A percentile compares a stretch with the other conserved stretches of the same genome.
These are phyloP conservation scores for Solea solea DNA, from an alignment of 2,113 vertebrate genomes.

Conservation along the genomic window DNA sequence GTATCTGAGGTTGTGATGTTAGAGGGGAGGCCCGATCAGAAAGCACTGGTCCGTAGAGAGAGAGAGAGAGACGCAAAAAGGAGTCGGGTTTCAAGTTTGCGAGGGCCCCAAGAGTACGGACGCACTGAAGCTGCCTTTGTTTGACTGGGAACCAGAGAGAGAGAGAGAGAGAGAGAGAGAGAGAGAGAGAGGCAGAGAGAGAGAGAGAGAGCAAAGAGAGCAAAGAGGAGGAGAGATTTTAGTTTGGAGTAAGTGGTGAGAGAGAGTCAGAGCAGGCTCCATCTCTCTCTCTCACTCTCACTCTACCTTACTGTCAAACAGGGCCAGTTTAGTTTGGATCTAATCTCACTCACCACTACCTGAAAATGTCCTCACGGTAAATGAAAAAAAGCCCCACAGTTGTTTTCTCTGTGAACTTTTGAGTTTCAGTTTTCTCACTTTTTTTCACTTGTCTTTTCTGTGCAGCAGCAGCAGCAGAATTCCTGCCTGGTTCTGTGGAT, in stretches of 20 bases:
- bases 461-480: conserved; percentile 67
- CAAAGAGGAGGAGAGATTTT: neutral
- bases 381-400: conserved; percentile 11
- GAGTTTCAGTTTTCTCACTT: conserved; percentile 11
- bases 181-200: conserved; percentile 52
- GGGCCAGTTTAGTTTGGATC: conserved; percentile 51
- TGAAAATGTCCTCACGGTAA: conserved; percentile 77
- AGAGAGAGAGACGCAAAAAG: conserved; percentile 24
- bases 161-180: conserved; percentile 34
- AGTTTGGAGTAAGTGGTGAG: conserved; percentile 1
- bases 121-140: conserved; percentile 82
- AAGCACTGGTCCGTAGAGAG: conserved; percentile 64
- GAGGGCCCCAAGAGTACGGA: conserved; percentile 67
- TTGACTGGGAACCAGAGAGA: conserved; percentile 65
- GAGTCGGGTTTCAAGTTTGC: conserved; percentile 77
- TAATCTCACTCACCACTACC: conserved; percentile 28
- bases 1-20: conserved; percentile 62
- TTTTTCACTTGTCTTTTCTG: conserved; percentile 18
- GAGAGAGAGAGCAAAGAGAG: conserved; percentile 49
- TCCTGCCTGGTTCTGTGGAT: conserved; percentile 69
- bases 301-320: conserved; percentile 31
- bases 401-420: conserved; percentile 14
- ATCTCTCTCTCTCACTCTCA: conserved; percentile 53
- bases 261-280: conserved; percentile 63
- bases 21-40: conserved; percentile 65